A percentile compares a stretch with the other conserved stretches of the same genome.
Evolutionary conservation across 1,140 invertebrate species (phyloP).

Genomic region (Drosophila triauraria): DNA sequence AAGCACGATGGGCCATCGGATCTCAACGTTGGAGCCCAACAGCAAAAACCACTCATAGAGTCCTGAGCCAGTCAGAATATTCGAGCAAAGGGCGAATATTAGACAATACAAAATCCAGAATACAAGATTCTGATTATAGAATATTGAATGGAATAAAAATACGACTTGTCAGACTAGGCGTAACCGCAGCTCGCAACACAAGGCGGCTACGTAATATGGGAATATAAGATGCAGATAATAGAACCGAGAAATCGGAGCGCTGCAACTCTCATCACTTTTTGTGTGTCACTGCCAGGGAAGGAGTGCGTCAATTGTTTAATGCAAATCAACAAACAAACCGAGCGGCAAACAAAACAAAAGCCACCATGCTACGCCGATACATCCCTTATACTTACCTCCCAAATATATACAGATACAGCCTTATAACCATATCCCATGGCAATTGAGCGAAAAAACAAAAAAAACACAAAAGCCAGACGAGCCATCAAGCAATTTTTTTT

Average conservation of each 20-base stretch:
- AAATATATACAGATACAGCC: background rate
- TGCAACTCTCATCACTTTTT: slow-evolving; percentile 27
- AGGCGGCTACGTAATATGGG: slow-evolving; percentile 9
- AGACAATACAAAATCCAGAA: too few relatives aligned
- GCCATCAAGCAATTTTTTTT: slow-evolving; percentile 53
- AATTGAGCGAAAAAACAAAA: slow-evolving; percentile 41
- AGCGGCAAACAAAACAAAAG: slow-evolving; percentile 58
- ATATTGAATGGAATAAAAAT: too few relatives aligned
- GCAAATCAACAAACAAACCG: slow-evolving; percentile 44
- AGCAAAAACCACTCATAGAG: too few relatives aligned
- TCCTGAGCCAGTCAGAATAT: too few relatives aligned
- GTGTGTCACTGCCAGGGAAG: slow-evolving; percentile 52
- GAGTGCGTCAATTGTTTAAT: slow-evolving; percentile 55
- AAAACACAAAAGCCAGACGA: slow-evolving; percentile 45
- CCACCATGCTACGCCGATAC: background rate
- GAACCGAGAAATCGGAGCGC: background rate
- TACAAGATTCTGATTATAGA: too few relatives aligned
- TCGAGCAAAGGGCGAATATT: too few relatives aligned
- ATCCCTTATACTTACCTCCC: slow-evolving; percentile 5
- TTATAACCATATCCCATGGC: slow-evolving; percentile 23
- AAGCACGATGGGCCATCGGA: too few relatives aligned
- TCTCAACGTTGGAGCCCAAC: too few relatives aligned
- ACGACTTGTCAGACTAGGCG: too few relatives aligned
- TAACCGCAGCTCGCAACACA: background rate
- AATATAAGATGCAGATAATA: slow-evolving; percentile 1